Evolutionary conservation across 2,797 vertebrate genomes (phyloP), one percentile per base, ranked within the genome.

Genomic region (Meda fulgida): DNA sequence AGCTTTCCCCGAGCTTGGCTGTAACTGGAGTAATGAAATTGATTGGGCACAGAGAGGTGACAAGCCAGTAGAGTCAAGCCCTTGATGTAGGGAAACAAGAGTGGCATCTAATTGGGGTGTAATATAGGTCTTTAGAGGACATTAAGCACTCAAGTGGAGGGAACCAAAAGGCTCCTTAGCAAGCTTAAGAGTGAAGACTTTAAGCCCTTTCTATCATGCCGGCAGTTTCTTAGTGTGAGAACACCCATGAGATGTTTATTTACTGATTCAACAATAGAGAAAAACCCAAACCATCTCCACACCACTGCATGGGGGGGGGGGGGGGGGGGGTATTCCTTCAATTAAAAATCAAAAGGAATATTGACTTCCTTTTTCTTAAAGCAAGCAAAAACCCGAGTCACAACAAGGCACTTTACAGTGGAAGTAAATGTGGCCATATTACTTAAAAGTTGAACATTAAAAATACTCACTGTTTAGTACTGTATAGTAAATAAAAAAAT

Each of bases 21-120:
- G 95, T 96, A 96, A 96, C 96, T 93, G 91, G 93, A 96, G 95
- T 96, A 96, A 96, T 96, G 96, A 96, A 96, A 96, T 96, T 96
- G 95, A 96, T 96, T 96, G 95, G 95, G 93, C 94, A 93, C 88
- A 89, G 94, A 93, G 92, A 95, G 95, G 96, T 96, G 96, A 96
- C 96, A 96, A 96, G 94, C 94, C 94, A 95, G 94, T 92, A 93
- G 95, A 96, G 96, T 96, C 96, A 95, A 95, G 95, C 94, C 95
- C 96, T 96, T 95, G 94, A 96, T 96, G 96, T 96, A 96, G 95
- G 96, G 95, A 96, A 96, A 96, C 95, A 96, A 95, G 95, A 96
- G 96, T 96, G 95, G 93, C 95, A 95, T 95, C 95, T 96, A 96
- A 96, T 96, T 95, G 95, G 94, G 94, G 95, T 95, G 94, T 96